phyloP scores from a whole-genome alignment of 2,888 invertebrate species.

The Protodeltote pygarga region DNA sequence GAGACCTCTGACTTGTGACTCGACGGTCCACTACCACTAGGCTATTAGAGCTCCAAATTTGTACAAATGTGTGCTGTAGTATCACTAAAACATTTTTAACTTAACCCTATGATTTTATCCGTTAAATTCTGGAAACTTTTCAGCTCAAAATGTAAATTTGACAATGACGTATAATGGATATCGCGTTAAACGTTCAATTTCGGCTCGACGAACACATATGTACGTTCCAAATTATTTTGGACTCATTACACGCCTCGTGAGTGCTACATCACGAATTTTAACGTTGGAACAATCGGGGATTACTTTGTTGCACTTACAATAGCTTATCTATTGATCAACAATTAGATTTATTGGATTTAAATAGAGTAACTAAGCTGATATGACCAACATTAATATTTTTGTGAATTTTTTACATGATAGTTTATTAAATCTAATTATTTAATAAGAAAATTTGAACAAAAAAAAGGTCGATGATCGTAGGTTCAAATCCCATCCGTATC shows the following conservation, averaged over 20 bases:
- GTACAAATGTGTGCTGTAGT: too few species aligned
- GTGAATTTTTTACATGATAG: too few species aligned
- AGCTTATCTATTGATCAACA: constrained; percentile 4
- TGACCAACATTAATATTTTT: neutral
- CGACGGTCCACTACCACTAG: too few species aligned
- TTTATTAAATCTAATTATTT: too few species aligned
- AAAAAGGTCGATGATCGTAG: too few species aligned
- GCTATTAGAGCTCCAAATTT: too few species aligned
- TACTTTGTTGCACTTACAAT: neutral
- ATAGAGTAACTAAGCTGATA: neutral
- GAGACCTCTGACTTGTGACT: too few species aligned
- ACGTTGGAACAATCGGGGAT: neutral
- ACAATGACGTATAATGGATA: constrained; percentile 27
- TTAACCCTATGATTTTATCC: constrained; percentile 6
- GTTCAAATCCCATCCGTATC: too few species aligned
- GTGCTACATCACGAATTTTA: constrained; percentile 26
- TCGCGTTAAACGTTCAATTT: constrained; percentile 34
- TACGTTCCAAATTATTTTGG: constrained; percentile 31
- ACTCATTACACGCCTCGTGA: constrained; percentile 24
- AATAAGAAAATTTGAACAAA: too few species aligned
- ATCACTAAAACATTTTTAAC: constrained; percentile 6
- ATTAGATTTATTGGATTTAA: constrained; percentile 5
- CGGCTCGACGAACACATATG: constrained; percentile 14
- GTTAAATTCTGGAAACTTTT: constrained; percentile 23
- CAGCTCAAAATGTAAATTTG: constrained; percentile 35